Evolutionary conservation across 2,797 vertebrate genomes (phyloP), one percentile per base, ranked within the genome.

Genomic region (Petrocephalus schoutedeni): DNA sequence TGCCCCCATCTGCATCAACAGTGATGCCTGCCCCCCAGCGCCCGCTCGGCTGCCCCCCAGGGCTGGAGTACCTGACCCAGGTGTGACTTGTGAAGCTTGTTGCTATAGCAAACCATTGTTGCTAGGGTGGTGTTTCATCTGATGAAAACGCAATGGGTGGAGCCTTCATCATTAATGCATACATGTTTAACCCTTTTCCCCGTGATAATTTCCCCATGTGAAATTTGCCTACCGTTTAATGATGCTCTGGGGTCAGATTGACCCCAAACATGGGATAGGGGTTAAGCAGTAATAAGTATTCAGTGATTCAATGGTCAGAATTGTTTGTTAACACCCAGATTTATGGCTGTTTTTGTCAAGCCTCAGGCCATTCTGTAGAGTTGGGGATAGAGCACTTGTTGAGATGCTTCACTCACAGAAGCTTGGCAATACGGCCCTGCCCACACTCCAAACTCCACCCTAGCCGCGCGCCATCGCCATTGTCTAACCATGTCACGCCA

Each of bases 61-160:
- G 96, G 41, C 90, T 97, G 87, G 95, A 97, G 90, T 97, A 97
- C 86, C 93, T 97, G 89, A 93, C 87, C 21, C 95, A 96, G 95
- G 96, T 97, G 95, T 88, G 77, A 32, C 67, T 9, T 0, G 1
- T 71, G 61, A n/a, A 41, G 7, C 23, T 45, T 19, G 28, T 67
- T 58, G 85, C 61, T 87, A 28, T 49, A 14, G 19, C 54, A 85
- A n/a, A 57, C 9, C 23, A 5, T 83, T 19, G 0, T 83, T 49
- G 41, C 19, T 10, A 49, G 19, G 36, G 36, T 80, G 28, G 4
- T 32, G 61, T 28, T 32, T 67, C 61, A 32, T 32, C 28, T 23
- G 32, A 32, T 67, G 61, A 32, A 64, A 64, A 64, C 36, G 67
- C 32, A 74, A 16, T 45, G 71, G 16, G 16, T 77, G 16, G 71